Evolutionary conservation across 2,797 vertebrate genomes (phyloP).

Genomic region (Anabas testudineus): DNA sequence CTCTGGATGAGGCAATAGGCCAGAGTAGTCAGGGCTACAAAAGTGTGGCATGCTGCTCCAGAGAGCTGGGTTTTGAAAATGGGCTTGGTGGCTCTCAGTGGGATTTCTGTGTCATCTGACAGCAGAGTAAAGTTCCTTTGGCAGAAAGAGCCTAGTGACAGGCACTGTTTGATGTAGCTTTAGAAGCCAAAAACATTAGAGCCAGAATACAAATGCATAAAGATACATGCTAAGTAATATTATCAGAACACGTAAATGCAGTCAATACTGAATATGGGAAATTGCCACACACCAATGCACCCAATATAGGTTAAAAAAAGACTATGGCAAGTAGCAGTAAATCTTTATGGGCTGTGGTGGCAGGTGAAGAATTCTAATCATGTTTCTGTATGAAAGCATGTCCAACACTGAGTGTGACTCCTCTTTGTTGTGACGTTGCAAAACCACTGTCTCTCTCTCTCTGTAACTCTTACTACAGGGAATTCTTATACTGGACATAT

Average conservation of each 20-base stretch:
- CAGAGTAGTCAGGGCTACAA: slow-evolving; percentile 56
- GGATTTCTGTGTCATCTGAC: slow-evolving; percentile 71
- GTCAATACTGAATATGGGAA: slow-evolving; percentile 38
- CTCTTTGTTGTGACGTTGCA: slow-evolving; percentile 56
- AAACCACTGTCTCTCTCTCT: slow-evolving; percentile 30
- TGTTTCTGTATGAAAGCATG: slow-evolving; percentile 54
- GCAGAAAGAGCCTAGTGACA: slow-evolving; percentile 54
- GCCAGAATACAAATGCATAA: slow-evolving; percentile 39
- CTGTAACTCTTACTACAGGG: slow-evolving; percentile 18
- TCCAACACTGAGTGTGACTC: slow-evolving; percentile 42
- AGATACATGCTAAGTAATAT: slow-evolving; percentile 31
- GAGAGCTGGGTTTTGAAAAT: slow-evolving; percentile 61
- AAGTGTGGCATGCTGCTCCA: slow-evolving; percentile 52
- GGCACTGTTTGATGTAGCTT: slow-evolving; percentile 60
- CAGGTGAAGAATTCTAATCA: slow-evolving; percentile 51
- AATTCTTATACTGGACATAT: slow-evolving; percentile 45
- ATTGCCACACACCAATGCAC: slow-evolving; percentile 6
- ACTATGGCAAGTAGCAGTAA: slow-evolving; percentile 37
- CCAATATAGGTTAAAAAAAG: slow-evolving; percentile 35
- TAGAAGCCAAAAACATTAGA: slow-evolving; percentile 55
- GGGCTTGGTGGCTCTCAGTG: slow-evolving; percentile 65
- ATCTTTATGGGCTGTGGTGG: slow-evolving; percentile 27
- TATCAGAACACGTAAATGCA: slow-evolving; percentile 43
- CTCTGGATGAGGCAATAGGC: slow-evolving; percentile 72
- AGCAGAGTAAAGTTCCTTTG: slow-evolving; percentile 73